Percentiles rank a stretch among this genome's conserved stretches.
phyloP scores from a whole-genome alignment of 2,888 invertebrate species.

The Trichogramma evanescens region DNA sequence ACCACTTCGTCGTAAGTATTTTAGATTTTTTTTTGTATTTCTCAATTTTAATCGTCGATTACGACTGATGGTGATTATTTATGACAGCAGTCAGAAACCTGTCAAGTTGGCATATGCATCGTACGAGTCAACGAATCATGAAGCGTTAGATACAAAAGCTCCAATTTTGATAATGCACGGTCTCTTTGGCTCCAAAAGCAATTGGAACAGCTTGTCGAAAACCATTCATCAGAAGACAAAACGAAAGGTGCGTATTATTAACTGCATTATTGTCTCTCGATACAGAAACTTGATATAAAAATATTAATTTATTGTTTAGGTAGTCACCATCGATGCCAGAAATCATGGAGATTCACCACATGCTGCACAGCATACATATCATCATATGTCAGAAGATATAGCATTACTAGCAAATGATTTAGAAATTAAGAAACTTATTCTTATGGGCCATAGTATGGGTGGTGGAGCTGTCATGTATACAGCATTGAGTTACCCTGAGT shows the following conservation, averaged over 20 bases:
- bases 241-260: conserved; percentile 54
- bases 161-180: conserved; percentile 85
- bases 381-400: conserved; percentile 69
- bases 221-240: conserved; percentile 59
- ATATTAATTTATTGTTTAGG: conserved; percentile 40
- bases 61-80: background rate
- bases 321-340: conserved; percentile 78
- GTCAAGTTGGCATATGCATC: conserved; percentile 63
- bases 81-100: conserved; percentile 34
- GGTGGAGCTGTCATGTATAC: conserved; percentile 85
- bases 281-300: background rate
- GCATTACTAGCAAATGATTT: conserved; percentile 58
- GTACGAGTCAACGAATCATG: conserved; percentile 54
- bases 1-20: conserved; percentile 3
- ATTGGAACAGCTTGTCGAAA: conserved; percentile 79
- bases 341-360: conserved; percentile 95
- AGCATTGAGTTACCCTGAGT: conserved; percentile 62
- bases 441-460: conserved; percentile 93
- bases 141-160: conserved; percentile 35
- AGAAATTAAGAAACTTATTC: conserved; percentile 57
- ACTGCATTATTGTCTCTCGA: background rate
- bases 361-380: conserved; percentile 63
- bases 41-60: background rate
- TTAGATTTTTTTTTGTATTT: background rate
- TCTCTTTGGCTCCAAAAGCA: conserved; percentile 76